Evolutionary conservation across 2,113 vertebrate species (phyloP), one percentile per base, ranked within the genome.

Genomic region (Triplophysa rosa): DNA sequence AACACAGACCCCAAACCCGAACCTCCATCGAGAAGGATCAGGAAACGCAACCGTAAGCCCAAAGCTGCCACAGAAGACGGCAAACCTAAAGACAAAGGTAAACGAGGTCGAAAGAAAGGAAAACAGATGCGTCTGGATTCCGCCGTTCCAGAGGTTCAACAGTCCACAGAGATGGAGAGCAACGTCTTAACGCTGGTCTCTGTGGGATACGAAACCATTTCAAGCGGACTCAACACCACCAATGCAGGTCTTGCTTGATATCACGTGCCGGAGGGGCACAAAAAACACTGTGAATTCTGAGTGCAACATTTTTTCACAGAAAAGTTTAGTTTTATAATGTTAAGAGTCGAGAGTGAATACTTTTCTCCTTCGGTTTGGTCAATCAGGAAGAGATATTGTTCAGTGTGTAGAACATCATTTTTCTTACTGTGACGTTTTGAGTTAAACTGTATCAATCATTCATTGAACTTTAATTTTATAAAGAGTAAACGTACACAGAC

Each of bases 181-280:
- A 91, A 90, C 1, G 88, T 93, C 37, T 89, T 94, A 2, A 93
- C 92, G 0, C 84, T 93, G 73, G 91, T 94, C 6, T 91, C 92
- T 37, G 90, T 93, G 4, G 92, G 93, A 23, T 94, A 94, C 26
- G 92, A 93, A 85, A 84, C 92, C 0, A 91, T 94, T 63, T 90
- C 91, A 56, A 89, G 83, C 11, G 92, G 90, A 14, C 89, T 93
- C 17, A 74, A 58, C 24, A 0, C 84, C 37, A 29, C 84, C 0
- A 87, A 74, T 23, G 26, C 86, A 0, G 83, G 84, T 83, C 66
- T 91, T 73, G 90, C 72, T 0, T 80, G 77, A 59, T 45, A 14
- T 23, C 49, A 49, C 11, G 1, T 45, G 52, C 5, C 23, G 52
- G n/a, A 16, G 17, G 21, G 58, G 58, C n/a, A 14, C 21, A 8